Conservation (phyloP, 2,888 invertebrate species). For the Melipona bicolor region DNA sequence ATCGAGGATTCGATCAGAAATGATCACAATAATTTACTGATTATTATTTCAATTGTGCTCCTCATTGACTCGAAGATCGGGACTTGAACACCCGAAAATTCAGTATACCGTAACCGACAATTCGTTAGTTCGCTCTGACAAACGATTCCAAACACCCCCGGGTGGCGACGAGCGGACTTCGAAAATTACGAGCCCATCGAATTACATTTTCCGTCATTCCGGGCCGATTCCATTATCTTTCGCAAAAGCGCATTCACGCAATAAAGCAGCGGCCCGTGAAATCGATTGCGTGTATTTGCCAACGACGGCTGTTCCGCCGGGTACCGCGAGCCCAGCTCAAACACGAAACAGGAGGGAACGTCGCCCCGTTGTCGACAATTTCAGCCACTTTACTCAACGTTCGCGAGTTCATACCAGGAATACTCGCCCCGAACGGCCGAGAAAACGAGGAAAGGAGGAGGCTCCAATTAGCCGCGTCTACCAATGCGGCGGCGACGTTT, state of each 20-base stretch:
- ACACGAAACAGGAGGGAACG: not conserved
- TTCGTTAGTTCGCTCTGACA: not conserved
- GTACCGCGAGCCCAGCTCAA: not conserved
- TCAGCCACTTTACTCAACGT: not conserved
- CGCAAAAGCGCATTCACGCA: not conserved
- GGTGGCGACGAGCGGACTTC: not conserved
- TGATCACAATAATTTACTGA: too few relatives aligned
- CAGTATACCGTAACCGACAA: too few relatives aligned
- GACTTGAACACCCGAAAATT: too few relatives aligned
- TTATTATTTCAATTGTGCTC: too few relatives aligned
- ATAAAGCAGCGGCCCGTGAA: not conserved
- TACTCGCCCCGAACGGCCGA: constrained; percentile 4
- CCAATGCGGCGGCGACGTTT: constrained; percentile 25
- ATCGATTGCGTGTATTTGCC: constrained; percentile 10
- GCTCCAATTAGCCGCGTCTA: constrained; percentile 49
- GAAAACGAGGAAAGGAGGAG: constrained; percentile 7
- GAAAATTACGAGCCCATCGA: not conserved
- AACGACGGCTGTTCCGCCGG: not conserved
- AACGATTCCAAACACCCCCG: not conserved
- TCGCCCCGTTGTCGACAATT: constrained; percentile 11
- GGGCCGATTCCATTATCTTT: not conserved
- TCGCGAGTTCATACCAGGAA: constrained; percentile 12
- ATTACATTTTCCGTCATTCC: not conserved
- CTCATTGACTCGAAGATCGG: too few relatives aligned
- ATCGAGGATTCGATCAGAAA: too few relatives aligned